Evolutionary conservation across 2,797 vertebrate species (phyloP), one percentile per base, ranked within the genome.

Genomic region (Petrocephalus sullivani): DNA sequence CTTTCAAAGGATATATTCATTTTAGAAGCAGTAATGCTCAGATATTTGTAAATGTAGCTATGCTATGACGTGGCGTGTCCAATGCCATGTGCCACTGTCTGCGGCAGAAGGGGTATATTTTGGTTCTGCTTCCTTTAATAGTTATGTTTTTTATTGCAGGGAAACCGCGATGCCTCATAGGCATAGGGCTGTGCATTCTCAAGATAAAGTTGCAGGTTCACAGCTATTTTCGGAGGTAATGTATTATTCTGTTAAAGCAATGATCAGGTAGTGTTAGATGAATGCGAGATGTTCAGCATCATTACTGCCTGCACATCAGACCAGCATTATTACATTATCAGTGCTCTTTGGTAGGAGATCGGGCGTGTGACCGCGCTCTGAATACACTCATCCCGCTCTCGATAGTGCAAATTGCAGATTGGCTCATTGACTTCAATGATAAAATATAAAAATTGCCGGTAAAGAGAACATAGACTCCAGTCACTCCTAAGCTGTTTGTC

Each of bases 341-440:
- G 96, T 97, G 97, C 96, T 97, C 96, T 97, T 97, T 97, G 97
- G 97, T 96, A 96, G 96, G 96, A 96, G 96, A 97, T 97, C 97
- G 96, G 97, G 95, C 96, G 96, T 96, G 96, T 97, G 97, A 97
- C 97, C 97, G 96, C 95, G 97, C 96, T 97, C 96, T 96, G 96
- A 96, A 97, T 96, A 97, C 96, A 97, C 96, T 98, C 97, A 97
- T 97, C 97, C 97, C 95, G 96, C 96, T 96, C 96, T 96, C 94
- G 95, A 96, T 95, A 96, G 96, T 96, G 96, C 96, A 97, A 97
- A 98, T 97, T 97, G 96, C 96, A 96, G 96, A 97, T 96, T 96
- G 97, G 96, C 97, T 98, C 97, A 98, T 98, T 97, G 97, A 97
- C 97, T 98, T 97, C 96, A 97, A 97, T 97, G 96, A 97, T 97